Evolutionary conservation across 2,113 vertebrate genomes (phyloP).

Genomic region (Melanerpes aurifrons): DNA sequence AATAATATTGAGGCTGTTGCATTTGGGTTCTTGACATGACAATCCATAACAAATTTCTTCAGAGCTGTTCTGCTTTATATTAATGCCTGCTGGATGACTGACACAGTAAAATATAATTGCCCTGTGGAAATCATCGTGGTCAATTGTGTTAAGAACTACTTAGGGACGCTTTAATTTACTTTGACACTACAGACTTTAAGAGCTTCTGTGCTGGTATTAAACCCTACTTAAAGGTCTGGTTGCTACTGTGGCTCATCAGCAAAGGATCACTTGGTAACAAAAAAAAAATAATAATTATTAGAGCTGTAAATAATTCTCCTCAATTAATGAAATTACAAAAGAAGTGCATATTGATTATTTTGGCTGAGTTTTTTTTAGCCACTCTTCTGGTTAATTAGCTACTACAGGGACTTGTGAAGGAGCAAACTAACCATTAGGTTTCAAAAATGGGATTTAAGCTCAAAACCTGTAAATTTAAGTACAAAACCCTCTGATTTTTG

Average conservation of each 20-base stretch:
- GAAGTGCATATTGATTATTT: neutral
- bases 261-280: neutral
- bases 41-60: slow-evolving; percentile 34
- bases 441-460: neutral
- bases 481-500: neutral
- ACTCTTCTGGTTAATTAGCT: neutral
- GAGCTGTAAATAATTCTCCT: neutral
- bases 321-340: neutral
- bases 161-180: slow-evolving; percentile 49
- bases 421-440: neutral
- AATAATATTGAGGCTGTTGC: slow-evolving; percentile 29
- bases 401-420: neutral
- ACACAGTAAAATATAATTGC: slow-evolving; percentile 42
- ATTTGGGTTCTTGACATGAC: slow-evolving; percentile 9
- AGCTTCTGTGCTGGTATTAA: slow-evolving; percentile 7
- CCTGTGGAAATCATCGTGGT: slow-evolving; percentile 35
- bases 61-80: slow-evolving; percentile 45
- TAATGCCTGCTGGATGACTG: slow-evolving; percentile 43
- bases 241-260: neutral
- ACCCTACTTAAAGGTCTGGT: neutral
- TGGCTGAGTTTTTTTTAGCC: neutral
- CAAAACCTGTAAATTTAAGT: neutral
- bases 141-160: slow-evolving; percentile 48
- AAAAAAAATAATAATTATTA: neutral
- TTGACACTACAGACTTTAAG: slow-evolving; percentile 32